These are phyloP conservation scores for Biston stratarius DNA, from an alignment of 2,888 invertebrate species.

Conservation along the genomic window DNA sequence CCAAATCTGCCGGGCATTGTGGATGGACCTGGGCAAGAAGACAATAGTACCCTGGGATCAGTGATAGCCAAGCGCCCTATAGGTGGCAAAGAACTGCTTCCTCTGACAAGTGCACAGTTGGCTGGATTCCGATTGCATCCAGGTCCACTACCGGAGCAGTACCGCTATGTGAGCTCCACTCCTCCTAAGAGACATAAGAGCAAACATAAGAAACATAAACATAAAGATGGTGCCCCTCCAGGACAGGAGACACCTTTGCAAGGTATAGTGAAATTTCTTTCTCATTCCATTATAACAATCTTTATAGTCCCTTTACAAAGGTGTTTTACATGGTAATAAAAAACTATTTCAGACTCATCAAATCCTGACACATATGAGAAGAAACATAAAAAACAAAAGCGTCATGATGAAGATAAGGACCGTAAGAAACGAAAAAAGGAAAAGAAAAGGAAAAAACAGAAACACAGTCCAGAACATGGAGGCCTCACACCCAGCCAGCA, in stretches of 20 bases:
- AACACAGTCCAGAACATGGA: constrained; percentile 95
- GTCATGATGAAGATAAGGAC: constrained; percentile 97
- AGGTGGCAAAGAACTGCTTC: constrained; percentile 93
- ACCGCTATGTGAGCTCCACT: constrained; percentile 95
- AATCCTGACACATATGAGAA: constrained; percentile 95
- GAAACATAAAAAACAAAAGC: constrained; percentile 97
- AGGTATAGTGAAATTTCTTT: constrained; percentile 68
- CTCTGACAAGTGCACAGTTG: constrained; percentile 94
- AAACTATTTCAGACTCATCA: constrained; percentile 82
- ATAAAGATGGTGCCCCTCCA: constrained; percentile 93
- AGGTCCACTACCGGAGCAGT: constrained; percentile 98
- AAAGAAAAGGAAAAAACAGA: constrained; percentile 97
- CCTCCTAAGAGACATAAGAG: constrained; percentile 98
- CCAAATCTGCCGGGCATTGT: constrained; percentile 98
- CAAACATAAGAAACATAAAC: constrained; percentile 97
- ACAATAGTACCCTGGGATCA: constrained; percentile 95
- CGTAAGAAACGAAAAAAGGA: constrained; percentile 97
- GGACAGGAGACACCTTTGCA: constrained; percentile 92
- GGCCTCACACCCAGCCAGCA: constrained; percentile 86
- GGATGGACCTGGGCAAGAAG: constrained; percentile 95
- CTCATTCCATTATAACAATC: not conserved
- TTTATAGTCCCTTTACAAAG: not conserved
- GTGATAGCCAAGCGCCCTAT: constrained; percentile 98
- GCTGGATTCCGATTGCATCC: constrained; percentile 98
- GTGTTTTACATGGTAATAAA: too few species aligned